Evolutionary conservation across 2,113 vertebrate genomes (phyloP), one percentile per base, ranked within the genome.

Genomic region (Plecotus auritus): DNA sequence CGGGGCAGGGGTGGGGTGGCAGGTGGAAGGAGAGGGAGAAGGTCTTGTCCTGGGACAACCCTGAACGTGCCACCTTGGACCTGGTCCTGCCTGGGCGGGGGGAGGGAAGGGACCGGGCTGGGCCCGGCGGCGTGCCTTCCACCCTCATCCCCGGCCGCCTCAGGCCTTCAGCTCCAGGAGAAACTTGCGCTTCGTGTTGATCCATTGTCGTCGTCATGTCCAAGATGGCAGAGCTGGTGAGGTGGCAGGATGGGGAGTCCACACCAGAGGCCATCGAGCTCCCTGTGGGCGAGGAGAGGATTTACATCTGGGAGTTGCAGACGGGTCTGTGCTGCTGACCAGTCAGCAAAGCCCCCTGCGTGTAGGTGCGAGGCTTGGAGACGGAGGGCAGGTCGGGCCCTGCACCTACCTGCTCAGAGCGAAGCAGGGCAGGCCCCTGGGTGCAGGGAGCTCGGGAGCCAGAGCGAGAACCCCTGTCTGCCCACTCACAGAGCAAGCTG

Each of bases 141-240:
- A 7, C 1, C 1, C 4, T 0, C 0, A 0, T 4, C 49, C 20
- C 1, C 0, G 0, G 22, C 69, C 13, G 0, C 67, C 12, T 45
- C 6, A 1, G 20, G 1, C 23, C 22, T 47, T 13, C 13, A 18
- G 14, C 30, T n/a, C 20, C 22, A 0, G 0, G 18, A 54, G 66
- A 69, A 20, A 2, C n/a, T 12, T 0, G 2, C 30, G 69, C 16
- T 23, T 42, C 6, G 0, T 0, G 9, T 13, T 17, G 17, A 1
- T 26, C 66, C 1, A 1, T 13, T 40, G 17, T 26, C 61, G 64
- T 0, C 7, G 16, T 35, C 47, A 30, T 12, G 13, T 35, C 80
- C 74, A 28, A 9, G 69, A 23, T 1, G 69, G 47, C 64, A 2
- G 8, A 9, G 56, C 72, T 5, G 37, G 37, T 2, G 54, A 23